phyloP scores from a whole-genome alignment of 2,113 vertebrate species.

The rat (Rattus norvegicus) region DNA sequence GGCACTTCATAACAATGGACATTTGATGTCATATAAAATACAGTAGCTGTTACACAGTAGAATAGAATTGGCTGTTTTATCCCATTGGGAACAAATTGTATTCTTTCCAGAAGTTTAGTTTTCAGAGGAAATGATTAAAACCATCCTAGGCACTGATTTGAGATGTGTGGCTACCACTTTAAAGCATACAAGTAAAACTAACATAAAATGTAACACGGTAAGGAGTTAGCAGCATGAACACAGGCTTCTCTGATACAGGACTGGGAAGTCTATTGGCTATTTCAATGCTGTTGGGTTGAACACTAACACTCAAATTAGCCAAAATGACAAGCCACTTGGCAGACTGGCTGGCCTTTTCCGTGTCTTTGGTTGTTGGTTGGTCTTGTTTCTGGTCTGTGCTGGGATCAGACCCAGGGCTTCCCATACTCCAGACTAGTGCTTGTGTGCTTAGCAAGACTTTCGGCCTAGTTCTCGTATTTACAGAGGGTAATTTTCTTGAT shows the following conservation, averaged over 20 bases:
- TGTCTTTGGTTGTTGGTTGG: not conserved
- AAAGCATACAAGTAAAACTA: slow-evolving; percentile 41
- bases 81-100: slow-evolving; percentile 60
- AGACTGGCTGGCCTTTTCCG: not conserved
- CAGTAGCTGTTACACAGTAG: not conserved
- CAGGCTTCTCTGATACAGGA: not conserved
- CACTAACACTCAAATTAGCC: slow-evolving; percentile 32
- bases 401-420: not conserved
- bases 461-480: not conserved
- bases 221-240: not conserved
- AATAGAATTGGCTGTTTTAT: slow-evolving; percentile 37
- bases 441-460: not conserved
- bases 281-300: slow-evolving; percentile 25
- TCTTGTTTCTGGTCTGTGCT: not conserved
- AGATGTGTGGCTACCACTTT: slow-evolving; percentile 4
- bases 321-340: not conserved
- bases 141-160: slow-evolving; percentile 4
- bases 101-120: slow-evolving; percentile 48
- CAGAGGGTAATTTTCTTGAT: slow-evolving; percentile 56
- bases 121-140: slow-evolving; percentile 45
- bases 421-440: not conserved
- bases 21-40: slow-evolving; percentile 49
- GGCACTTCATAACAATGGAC: slow-evolving; percentile 46
- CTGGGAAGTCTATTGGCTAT: not conserved
- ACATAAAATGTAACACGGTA: not conserved